Percentiles rank a stretch among this genome's conserved stretches.
These are phyloP conservation scores for Etia nguti DNA, from an alignment of 2,113 vertebrate genomes.

Conservation along the genomic window DNA sequence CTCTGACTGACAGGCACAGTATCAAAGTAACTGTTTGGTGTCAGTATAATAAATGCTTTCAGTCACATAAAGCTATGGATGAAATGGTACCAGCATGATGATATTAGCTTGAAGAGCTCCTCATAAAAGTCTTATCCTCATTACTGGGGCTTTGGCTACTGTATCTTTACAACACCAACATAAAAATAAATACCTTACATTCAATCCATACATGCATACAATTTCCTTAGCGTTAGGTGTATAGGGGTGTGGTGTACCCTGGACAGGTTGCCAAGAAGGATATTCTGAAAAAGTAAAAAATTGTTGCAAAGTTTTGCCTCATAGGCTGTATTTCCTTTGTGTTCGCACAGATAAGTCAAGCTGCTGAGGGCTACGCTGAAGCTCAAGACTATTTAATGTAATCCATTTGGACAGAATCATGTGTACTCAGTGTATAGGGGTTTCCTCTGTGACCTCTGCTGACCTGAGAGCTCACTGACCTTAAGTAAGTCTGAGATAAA, in stretches of 20 bases:
- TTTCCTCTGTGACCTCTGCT: slow-evolving; percentile 43
- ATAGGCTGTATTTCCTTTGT: background rate
- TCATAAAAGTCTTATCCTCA: slow-evolving; percentile 53
- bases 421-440: slow-evolving; percentile 34
- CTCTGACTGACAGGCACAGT: slow-evolving; percentile 65
- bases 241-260: background rate
- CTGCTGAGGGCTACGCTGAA: slow-evolving; percentile 6
- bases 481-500: slow-evolving; percentile 51
- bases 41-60: slow-evolving; percentile 70
- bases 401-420: slow-evolving; percentile 47
- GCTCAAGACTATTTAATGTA: slow-evolving; percentile 49
- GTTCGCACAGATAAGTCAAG: background rate
- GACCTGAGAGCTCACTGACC: slow-evolving; percentile 49
- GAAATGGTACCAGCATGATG: slow-evolving; percentile 48
- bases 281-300: background rate
- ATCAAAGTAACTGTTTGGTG: slow-evolving; percentile 65
- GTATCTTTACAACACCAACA: slow-evolving; percentile 7
- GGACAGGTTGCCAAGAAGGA: background rate
- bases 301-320: slow-evolving; percentile 32
- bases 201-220: background rate
- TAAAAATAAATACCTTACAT: slow-evolving; percentile 1
- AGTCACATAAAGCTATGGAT: slow-evolving; percentile 60
- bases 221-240: background rate
- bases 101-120: slow-evolving; percentile 37
- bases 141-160: slow-evolving; percentile 2